Base-by-base conservation (phyloP, 2,113 vertebrate genomes). In the Rhinolophus ferrumequinum region DNA sequence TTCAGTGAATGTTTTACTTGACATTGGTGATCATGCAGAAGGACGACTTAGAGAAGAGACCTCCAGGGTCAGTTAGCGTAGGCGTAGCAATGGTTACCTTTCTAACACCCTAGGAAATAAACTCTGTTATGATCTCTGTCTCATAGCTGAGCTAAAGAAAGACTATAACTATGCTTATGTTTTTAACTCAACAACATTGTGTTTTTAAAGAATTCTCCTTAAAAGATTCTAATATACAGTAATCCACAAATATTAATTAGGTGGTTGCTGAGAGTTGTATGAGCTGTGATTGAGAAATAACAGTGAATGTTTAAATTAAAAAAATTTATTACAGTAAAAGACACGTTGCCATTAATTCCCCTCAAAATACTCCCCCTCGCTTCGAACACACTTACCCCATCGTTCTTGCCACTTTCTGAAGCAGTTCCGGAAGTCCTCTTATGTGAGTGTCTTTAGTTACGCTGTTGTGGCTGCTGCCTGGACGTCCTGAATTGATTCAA, bases 121-220 rank as follows among this genome's bases (percentile, higher is more conserved):
- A 3, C 41, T 24, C 21, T 33, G 7, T 47, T 33, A 15, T 24
- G 15, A 4, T 87, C 13, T 19, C 35, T 54, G 28, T 54, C 56
- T 81, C 47, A 10, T 33, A 91, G 21, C 38, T 54, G 15, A 60
- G 38, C 54, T 54, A 77, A 72, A 70, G 60, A 33, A 21, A 13
- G 2, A 28, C 73, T 18, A 67, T 50, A 30, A 62, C n/a, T 84
- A 50, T 84, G 69, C 22, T 72, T 77, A 30, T 24, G 16, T 54
- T 80, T 85, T 94, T 90, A 87, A 58, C 14, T 90, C 58, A 93
- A n/a, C 44, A n/a, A 18, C 72, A 64, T 54, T 73, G 44, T 64
- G 24, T 86, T 92, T 83, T 83, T 79, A 54, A n/a, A 84, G 22
- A 75, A 56, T 86, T 76, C 56, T 64, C 30, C 52, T 88, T 72